Evolutionary conservation across 2,113 vertebrate genomes (phyloP).

Genomic region (Ophthalmolycus amberensis): DNA sequence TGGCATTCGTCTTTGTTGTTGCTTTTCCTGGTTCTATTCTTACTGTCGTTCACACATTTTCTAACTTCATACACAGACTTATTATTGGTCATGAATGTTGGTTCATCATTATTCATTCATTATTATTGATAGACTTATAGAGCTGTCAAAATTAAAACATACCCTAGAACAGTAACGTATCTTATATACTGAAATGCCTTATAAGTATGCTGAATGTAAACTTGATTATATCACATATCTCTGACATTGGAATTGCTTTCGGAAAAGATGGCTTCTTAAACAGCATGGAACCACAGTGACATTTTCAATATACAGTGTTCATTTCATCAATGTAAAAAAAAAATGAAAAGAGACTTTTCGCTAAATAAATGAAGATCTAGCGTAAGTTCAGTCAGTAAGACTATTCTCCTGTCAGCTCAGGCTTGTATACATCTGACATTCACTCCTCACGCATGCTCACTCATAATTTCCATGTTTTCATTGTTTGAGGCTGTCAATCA

Average conservation of each 20-base stretch:
- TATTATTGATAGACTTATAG: not conserved
- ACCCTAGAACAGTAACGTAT: not conserved
- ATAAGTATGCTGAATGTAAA: not conserved
- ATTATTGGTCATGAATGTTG: not conserved
- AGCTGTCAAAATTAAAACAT: not conserved
- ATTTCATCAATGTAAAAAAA: not conserved
- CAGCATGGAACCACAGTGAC: not conserved
- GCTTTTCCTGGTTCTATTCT: constrained; percentile 3
- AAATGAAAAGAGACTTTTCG: not conserved
- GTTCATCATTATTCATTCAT: not conserved
- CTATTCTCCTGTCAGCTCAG: no score
- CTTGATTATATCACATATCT: not conserved
- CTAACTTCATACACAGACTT: constrained; percentile 1
- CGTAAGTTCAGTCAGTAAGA: no score
- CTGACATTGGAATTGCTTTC: not conserved
- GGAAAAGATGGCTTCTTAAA: not conserved
- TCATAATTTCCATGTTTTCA: no score
- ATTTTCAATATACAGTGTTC: not conserved
- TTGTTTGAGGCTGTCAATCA: no score
- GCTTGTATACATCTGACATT: no score
- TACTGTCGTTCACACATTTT: constrained; percentile 1
- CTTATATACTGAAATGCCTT: not conserved
- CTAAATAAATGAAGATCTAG: no score
- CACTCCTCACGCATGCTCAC: no score
- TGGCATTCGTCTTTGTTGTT: constrained; percentile 34